Evolutionary conservation across 1,140 invertebrate genomes (phyloP).

Genomic region (Cecropterus lyciades): DNA sequence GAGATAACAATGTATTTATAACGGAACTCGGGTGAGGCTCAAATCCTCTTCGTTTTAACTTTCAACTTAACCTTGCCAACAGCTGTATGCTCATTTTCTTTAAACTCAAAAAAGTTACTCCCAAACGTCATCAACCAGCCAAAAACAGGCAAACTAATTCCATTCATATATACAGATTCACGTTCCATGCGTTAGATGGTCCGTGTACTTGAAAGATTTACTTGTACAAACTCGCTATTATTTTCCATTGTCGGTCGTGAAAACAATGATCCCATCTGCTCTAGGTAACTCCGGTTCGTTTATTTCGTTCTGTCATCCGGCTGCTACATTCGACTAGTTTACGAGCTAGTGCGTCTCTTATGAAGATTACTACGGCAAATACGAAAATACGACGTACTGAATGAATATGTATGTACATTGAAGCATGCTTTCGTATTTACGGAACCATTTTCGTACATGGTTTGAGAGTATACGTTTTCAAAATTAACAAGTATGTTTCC

Average conservation of each 20-base stretch:
- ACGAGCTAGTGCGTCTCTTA: slow-evolving; percentile 6
- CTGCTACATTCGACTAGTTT: slow-evolving; percentile 16
- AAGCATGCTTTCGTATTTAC: background rate
- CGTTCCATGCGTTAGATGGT: background rate
- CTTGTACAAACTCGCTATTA: slow-evolving; percentile 7
- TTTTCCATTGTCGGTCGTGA: slow-evolving; percentile 18
- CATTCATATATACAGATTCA: background rate
- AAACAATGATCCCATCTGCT: slow-evolving; percentile 8
- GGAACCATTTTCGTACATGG: background rate
- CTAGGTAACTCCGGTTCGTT: slow-evolving; percentile 19
- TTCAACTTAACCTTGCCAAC: too few species aligned
- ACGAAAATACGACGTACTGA: background rate
- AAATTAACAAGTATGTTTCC: too few species aligned
- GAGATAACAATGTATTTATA: too few species aligned
- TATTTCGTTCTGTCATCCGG: background rate
- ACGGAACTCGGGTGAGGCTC: too few species aligned
- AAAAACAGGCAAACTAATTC: background rate
- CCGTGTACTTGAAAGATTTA: slow-evolving; percentile 23
- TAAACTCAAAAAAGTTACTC: too few species aligned
- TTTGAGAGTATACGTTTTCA: background rate
- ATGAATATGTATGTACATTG: background rate
- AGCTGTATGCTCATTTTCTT: too few species aligned
- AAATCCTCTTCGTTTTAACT: too few species aligned
- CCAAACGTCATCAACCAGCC: too few species aligned
- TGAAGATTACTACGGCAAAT: slow-evolving; percentile 1